Evolutionary conservation across 2,797 vertebrate genomes (phyloP), one percentile per base, ranked within the genome.

Genomic region (Eutrigla gurnardus): DNA sequence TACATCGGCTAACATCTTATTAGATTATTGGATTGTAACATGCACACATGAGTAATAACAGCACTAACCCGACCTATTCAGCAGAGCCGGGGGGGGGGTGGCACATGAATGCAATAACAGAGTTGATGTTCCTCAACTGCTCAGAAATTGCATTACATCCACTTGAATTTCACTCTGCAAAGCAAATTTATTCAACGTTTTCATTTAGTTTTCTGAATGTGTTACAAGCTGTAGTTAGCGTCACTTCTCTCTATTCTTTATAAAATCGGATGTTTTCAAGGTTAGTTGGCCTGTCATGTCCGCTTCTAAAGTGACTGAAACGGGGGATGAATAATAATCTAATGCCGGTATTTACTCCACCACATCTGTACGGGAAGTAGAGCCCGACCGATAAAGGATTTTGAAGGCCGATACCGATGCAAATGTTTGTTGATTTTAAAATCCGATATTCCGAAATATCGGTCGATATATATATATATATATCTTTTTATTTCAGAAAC

Each of bases 1-100:
- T n/a, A n/a, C n/a, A n/a, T n/a, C n/a, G 36, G 53, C 43, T 36
- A 65, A 70, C 61, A 57, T 73, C 65, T 65, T 53, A n/a, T 64
- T 62, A 42, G 10, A 39, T 65, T 32, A 55, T 60, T 68, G 25
- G 60, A 35, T 58, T 49, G 33, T 74, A 65, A 54, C 39, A 52
- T 45, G 17, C n/a, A 69, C 50, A 58, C 45, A 53, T 40, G n/a
- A 60, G 58, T 55, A 67, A 10, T 8, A 57, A 53, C 37, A 40
- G n/a, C 55, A 32, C 9, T 47, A 50, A 81, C 37, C 33, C 63
- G 70, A 75, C 70, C 73, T 67, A 3, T 53, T 39, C 14, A 14
- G 49, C 6, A 14, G 3, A 7, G 66, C 18, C 15, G 43, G 18
- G 25, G 45, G 54, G 25, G 25, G 25, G n/a, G n/a, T n/a, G n/a